Percentiles rank a stretch among this genome's conserved stretches.
Evolutionary conservation across 2,113 vertebrate genomes (phyloP).

Genomic region (Casuarius casuarius): DNA sequence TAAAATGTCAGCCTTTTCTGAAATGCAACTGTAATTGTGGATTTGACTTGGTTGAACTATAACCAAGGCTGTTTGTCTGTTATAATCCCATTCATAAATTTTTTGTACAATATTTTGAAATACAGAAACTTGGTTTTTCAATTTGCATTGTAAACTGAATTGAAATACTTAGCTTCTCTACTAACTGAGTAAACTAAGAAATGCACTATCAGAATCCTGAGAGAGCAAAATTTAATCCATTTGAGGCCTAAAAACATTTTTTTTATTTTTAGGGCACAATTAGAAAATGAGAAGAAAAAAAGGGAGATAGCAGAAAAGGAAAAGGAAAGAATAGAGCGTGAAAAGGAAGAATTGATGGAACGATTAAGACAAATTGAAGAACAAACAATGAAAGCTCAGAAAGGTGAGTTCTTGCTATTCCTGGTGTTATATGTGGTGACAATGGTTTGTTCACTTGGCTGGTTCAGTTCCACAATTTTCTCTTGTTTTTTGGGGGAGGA

Average conservation of each 20-base stretch:
- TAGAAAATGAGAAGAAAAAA: constrained; percentile 98
- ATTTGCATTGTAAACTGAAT: not conserved
- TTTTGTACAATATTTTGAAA: not conserved
- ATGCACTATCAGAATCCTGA: not conserved
- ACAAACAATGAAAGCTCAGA: constrained; percentile 94
- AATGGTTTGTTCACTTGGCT: not conserved
- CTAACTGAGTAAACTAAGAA: not conserved
- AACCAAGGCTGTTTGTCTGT: not conserved
- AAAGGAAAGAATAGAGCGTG: constrained; percentile 94
- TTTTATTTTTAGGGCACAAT: constrained; percentile 84
- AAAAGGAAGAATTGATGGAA: constrained; percentile 95
- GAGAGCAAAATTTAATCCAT: not conserved
- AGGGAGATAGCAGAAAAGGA: constrained; percentile 95
- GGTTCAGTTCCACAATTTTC: not conserved
- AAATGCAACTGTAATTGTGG: not conserved
- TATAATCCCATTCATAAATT: not conserved
- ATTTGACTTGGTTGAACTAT: not conserved
- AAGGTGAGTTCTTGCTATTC: constrained; percentile 78
- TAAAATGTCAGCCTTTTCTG: not conserved
- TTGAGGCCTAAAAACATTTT: not conserved
- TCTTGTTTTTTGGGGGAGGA: not conserved
- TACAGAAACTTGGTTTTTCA: not conserved
- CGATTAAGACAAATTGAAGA: constrained; percentile 93
- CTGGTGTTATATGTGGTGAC: not conserved
- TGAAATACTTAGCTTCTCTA: not conserved